phyloP scores from a whole-genome alignment of 1,140 invertebrate species.

The Drosophila watanabei region DNA sequence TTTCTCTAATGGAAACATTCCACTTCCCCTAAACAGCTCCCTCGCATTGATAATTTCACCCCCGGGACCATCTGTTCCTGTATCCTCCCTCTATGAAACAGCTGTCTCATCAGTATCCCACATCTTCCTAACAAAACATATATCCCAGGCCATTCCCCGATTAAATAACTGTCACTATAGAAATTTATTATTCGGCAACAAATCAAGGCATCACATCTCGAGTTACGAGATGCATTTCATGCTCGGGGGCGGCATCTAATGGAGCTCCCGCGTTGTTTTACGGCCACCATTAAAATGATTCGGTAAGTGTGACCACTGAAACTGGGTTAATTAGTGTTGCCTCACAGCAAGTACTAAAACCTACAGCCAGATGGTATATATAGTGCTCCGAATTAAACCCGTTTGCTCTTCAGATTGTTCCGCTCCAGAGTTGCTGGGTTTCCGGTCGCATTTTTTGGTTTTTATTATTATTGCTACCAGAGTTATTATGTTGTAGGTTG shows the following conservation, averaged over 20 bases:
- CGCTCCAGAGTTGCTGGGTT: conserved; percentile 55
- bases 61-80: conserved; percentile 24
- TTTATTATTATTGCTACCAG: conserved; percentile 30
- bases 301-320: conserved; percentile 36
- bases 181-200: conserved; percentile 28
- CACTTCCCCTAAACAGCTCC: background rate
- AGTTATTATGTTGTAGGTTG: conserved; percentile 23
- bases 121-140: background rate
- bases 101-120: conserved; percentile 10
- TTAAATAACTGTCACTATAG: conserved; percentile 19
- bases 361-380: conserved; percentile 12
- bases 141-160: background rate
- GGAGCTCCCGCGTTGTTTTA: background rate
- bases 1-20: background rate
- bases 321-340: conserved; percentile 68
- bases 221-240: conserved; percentile 56
- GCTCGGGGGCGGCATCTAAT: conserved; percentile 28
- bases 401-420: conserved; percentile 59
- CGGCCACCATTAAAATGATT: conserved; percentile 16
- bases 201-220: conserved; percentile 16
- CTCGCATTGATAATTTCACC: conserved; percentile 13
- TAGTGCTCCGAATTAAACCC: conserved; percentile 60
- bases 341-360: conserved; percentile 50
- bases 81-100: conserved; percentile 5
- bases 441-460: conserved; percentile 64